A percentile compares a stretch with the other conserved stretches of the same genome.
Evolutionary conservation across 2,888 invertebrate species (phyloP).

Genomic region (Dorcus parallelipipedus): DNA sequence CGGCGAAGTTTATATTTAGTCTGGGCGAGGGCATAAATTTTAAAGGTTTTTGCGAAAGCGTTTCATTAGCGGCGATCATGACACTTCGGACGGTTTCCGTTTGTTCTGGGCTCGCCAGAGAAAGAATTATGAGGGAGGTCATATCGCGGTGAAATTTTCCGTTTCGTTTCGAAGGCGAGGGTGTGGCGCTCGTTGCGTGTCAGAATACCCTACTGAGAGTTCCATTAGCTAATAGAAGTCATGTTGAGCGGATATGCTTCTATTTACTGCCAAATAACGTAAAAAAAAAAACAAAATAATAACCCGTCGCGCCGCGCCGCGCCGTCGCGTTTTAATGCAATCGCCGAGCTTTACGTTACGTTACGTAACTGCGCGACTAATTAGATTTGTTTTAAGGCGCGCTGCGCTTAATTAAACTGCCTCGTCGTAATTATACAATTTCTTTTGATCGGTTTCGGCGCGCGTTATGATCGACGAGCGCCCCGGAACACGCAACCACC

Average conservation of each 20-base stretch:
- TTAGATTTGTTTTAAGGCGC: no score
- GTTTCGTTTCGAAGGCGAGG: constrained; percentile 3
- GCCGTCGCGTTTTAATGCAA: neutral
- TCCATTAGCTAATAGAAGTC: constrained; percentile 31
- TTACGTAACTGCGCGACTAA: no score
- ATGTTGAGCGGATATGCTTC: constrained; percentile 13
- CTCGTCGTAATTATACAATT: no score
- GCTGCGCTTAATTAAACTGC: no score
- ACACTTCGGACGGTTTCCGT: neutral
- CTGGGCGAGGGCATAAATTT: neutral
- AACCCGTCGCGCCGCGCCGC: neutral
- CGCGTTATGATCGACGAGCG: no score
- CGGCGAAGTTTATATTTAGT: neutral
- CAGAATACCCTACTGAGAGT: constrained; percentile 24
- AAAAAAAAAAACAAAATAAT: no score
- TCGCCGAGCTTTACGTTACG: neutral
- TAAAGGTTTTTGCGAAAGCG: neutral
- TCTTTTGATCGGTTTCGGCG: no score
- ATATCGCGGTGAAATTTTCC: neutral
- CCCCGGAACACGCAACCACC: no score
- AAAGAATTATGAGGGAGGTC: neutral
- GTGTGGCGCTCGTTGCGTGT: constrained; percentile 24
- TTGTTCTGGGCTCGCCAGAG: neutral
- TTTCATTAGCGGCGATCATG: neutral
- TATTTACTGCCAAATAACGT: neutral